These are phyloP conservation scores for Chiloscyllium punctatum DNA, from an alignment of 2,797 vertebrate species.

Conservation along the genomic window DNA sequence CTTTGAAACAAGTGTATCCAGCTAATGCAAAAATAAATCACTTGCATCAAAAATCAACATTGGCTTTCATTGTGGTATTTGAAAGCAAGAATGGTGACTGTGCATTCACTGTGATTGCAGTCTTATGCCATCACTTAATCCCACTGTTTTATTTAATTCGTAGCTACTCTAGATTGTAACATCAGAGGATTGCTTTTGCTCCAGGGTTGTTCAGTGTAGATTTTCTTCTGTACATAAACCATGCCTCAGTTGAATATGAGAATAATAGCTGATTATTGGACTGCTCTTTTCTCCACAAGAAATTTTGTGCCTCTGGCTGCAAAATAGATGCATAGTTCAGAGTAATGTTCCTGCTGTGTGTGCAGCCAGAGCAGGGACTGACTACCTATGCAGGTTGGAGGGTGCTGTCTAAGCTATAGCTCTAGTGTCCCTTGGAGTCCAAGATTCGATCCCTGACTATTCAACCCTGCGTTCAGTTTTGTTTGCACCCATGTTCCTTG, in stretches of 20 bases:
- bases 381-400: not conserved
- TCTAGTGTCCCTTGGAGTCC: not conserved
- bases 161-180: not conserved
- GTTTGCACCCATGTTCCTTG: not conserved
- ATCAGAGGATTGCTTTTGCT: not conserved
- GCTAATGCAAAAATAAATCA: not conserved
- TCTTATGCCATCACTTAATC: not conserved
- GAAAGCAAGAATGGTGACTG: not conserved
- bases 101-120: not conserved
- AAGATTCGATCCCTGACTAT: not conserved
- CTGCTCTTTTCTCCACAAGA: not conserved
- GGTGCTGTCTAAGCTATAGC: not conserved
- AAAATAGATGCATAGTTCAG: not conserved
- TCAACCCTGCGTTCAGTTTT: not conserved
- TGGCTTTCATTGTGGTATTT: not conserved
- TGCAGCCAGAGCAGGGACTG: not conserved
- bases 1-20: not conserved
- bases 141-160: not conserved
- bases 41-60: not conserved
- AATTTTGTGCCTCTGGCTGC: not conserved
- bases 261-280: not conserved
- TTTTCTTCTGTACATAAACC: not conserved
- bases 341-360: not conserved
- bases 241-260: not conserved
- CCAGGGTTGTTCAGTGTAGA: not conserved